A percentile compares a stretch with the other conserved stretches of the same genome.
Conservation (phyloP, 2,888 invertebrate species). For the Hipparchia sbordonii region DNA sequence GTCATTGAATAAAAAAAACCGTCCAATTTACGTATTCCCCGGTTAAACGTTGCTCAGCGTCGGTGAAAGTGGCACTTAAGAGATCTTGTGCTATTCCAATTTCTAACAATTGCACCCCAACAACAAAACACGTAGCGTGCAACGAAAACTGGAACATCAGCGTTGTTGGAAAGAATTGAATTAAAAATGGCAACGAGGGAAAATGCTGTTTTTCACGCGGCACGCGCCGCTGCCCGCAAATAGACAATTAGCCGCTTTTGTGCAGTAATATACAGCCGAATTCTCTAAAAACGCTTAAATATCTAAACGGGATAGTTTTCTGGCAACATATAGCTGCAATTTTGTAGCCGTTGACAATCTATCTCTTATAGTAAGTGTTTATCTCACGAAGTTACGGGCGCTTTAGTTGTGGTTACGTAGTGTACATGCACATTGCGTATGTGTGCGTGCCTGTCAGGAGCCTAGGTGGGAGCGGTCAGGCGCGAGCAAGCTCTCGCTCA, state of each 20-base stretch:
- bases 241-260: slow-evolving; percentile 72
- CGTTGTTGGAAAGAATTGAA: slow-evolving; percentile 75
- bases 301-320: background rate
- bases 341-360: background rate
- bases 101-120: slow-evolving; percentile 9
- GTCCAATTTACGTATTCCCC: no score
- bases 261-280: slow-evolving; percentile 29
- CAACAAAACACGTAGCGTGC: slow-evolving; percentile 56
- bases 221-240: slow-evolving; percentile 74
- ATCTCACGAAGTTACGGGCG: no score
- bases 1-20: no score
- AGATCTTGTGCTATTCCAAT: background rate
- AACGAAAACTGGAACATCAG: slow-evolving; percentile 56
- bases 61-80: no score
- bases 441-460: no score
- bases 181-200: slow-evolving; percentile 71
- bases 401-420: no score
- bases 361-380: background rate
- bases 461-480: no score
- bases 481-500: no score
- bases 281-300: background rate
- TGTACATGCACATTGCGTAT: no score
- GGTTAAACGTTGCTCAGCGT: no score
- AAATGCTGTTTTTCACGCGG: slow-evolving; percentile 70
- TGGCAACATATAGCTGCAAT: background rate